Percentiles rank a stretch among this genome's conserved stretches.
phyloP scores from a whole-genome alignment of 53 echinoderm and acorn worm genomes.

The Crossaster papposus region DNA sequence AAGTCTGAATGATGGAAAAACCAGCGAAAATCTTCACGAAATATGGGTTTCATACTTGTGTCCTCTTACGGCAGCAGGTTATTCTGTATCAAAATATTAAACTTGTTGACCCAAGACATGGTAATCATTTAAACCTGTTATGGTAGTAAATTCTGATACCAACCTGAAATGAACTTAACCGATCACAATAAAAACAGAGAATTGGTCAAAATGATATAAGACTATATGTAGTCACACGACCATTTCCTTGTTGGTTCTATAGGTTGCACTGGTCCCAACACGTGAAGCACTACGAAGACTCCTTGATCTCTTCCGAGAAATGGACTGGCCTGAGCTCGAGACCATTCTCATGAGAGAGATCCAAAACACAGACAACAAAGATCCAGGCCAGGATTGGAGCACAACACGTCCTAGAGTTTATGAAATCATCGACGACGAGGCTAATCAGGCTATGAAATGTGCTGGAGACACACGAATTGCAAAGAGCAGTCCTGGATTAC shows the following conservation, averaged over 20 bases:
- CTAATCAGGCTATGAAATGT: neutral
- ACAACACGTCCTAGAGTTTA: neutral
- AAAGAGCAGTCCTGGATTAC: neutral
- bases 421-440: conserved; percentile 21
- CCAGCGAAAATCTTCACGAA: too few species aligned
- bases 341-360: conserved; percentile 19
- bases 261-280: conserved; percentile 15
- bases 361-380: neutral
- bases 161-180: too few species aligned
- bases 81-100: too few species aligned
- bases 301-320: conserved; percentile 37
- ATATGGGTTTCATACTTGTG: too few species aligned
- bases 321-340: conserved; percentile 41
- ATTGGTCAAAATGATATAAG: neutral
- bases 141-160: too few species aligned
- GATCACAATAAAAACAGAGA: too few species aligned
- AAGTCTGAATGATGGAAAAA: too few species aligned
- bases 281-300: conserved; percentile 46
- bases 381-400: neutral
- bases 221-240: neutral
- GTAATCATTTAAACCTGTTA: too few species aligned
- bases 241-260: neutral
- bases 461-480: neutral
- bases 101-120: too few species aligned
- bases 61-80: too few species aligned